These are phyloP conservation scores for Trissonchulus sp. DNA, from an alignment of 2,888 invertebrate genomes.

Conservation along the genomic window DNA sequence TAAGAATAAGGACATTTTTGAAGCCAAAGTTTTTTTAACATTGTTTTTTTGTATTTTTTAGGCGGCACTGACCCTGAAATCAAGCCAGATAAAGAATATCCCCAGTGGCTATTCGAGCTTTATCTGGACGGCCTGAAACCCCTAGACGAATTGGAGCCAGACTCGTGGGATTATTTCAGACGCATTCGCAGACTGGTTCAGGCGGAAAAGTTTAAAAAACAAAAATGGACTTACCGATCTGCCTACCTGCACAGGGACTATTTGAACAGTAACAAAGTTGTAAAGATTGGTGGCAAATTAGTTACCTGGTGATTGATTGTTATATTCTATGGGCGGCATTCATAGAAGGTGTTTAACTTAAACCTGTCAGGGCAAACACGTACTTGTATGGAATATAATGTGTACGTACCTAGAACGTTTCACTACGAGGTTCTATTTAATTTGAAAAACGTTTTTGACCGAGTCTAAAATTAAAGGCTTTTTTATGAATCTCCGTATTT, in stretches of 20 bases:
- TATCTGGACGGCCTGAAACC: not conserved
- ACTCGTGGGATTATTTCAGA: not conserved
- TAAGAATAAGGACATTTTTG: too few species aligned
- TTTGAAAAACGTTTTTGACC: too few species aligned
- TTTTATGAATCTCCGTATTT: too few species aligned
- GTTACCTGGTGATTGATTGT: too few species aligned
- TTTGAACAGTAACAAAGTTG: not conserved
- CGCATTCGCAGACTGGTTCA: not conserved
- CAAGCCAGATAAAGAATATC: not conserved
- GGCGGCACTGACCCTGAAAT: not conserved
- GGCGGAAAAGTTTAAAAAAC: not conserved
- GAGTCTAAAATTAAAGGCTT: too few species aligned
- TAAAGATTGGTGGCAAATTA: not conserved
- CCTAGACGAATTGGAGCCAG: not conserved
- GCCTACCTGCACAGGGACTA: not conserved
- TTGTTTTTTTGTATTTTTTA: not conserved
- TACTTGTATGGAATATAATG: too few species aligned
- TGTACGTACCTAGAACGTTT: too few species aligned
- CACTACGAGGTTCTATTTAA: too few species aligned
- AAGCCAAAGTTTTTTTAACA: too few species aligned
- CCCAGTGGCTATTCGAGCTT: not conserved
- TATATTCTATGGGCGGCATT: too few species aligned
- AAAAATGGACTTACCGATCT: not conserved
- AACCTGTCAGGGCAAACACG: too few species aligned
- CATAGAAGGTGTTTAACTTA: too few species aligned